These are phyloP conservation scores for Lepus townsendii DNA, from an alignment of 2,797 vertebrate species.

Conservation along the genomic window DNA sequence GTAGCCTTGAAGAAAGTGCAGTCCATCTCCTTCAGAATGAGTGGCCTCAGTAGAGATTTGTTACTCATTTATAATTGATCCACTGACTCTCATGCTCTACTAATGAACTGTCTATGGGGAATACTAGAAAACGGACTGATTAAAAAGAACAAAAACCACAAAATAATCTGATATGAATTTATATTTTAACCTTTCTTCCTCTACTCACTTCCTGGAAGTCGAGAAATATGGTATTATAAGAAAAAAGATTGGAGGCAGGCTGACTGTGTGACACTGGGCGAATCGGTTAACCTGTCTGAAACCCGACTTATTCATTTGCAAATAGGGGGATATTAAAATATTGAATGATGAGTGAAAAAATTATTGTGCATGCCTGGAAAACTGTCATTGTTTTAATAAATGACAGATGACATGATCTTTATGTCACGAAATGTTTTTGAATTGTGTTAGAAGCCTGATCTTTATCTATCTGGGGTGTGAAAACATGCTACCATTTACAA, in stretches of 20 bases:
- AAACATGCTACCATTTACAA: background rate
- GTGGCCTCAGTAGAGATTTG: conserved; percentile 45
- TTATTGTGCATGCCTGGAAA: background rate
- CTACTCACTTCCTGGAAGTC: background rate
- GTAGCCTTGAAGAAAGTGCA: background rate
- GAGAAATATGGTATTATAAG: background rate
- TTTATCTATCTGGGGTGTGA: background rate
- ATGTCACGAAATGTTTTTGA: background rate
- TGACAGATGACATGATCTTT: background rate
- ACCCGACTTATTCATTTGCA: conserved; percentile 38
- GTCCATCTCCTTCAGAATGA: background rate
- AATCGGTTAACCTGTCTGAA: conserved; percentile 68
- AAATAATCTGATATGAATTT: background rate
- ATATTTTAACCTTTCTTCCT: conserved; percentile 36
- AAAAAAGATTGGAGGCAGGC: background rate
- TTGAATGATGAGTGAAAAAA: conserved; percentile 48
- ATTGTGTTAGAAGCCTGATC: background rate
- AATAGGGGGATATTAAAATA: conserved; percentile 39
- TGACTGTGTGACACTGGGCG: background rate
- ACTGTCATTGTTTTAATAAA: background rate
- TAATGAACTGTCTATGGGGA: conserved; percentile 24
- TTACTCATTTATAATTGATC: conserved; percentile 43
- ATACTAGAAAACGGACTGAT: background rate
- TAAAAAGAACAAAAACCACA: background rate
- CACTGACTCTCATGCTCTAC: conserved; percentile 14